Conservation (phyloP, 2,113 vertebrate species). For the Plectropomus leopardus region DNA sequence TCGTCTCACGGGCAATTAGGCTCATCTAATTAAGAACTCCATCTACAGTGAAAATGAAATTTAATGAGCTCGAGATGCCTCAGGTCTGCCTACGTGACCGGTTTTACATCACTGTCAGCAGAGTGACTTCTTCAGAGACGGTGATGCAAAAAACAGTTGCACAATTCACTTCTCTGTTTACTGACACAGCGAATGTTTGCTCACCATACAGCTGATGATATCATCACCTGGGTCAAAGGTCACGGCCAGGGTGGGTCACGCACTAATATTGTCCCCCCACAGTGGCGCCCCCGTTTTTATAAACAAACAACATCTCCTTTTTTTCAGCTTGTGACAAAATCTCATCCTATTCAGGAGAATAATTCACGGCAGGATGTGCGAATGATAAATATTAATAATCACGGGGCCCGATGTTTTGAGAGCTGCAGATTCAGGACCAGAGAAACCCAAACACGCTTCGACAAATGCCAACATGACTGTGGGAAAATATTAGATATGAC, state of each 20-base stretch:
- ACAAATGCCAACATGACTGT: slow-evolving; percentile 53
- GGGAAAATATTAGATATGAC: slow-evolving; percentile 61
- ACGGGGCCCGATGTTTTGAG: slow-evolving; percentile 72
- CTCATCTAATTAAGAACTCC: slow-evolving; percentile 54
- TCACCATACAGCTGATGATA: slow-evolving; percentile 29
- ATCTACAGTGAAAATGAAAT: slow-evolving; percentile 45
- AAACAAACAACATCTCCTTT: slow-evolving; percentile 75
- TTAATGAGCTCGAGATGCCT: slow-evolving; percentile 65
- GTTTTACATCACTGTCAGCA: slow-evolving; percentile 35
- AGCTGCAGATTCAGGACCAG: slow-evolving; percentile 58
- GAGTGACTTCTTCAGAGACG: slow-evolving; percentile 19
- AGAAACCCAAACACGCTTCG: slow-evolving; percentile 68
- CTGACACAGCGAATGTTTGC: not conserved
- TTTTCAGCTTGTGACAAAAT: slow-evolving; percentile 68
- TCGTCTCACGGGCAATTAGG: slow-evolving; percentile 47
- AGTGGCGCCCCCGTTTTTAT: slow-evolving; percentile 68
- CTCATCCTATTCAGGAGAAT: slow-evolving; percentile 75
- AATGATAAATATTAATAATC: slow-evolving; percentile 84
- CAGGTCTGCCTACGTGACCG: slow-evolving; percentile 34
- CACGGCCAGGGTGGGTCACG: slow-evolving; percentile 21
- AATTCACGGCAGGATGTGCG: slow-evolving; percentile 78
- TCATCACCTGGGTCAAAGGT: slow-evolving; percentile 57
- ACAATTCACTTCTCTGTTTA: not conserved
- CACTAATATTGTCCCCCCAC: slow-evolving; percentile 43
- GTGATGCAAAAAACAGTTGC: not conserved